Percentiles rank a stretch among this genome's conserved stretches.
Evolutionary conservation across 2,113 vertebrate genomes (phyloP).

Genomic region (Cyprinodon tularosa): DNA sequence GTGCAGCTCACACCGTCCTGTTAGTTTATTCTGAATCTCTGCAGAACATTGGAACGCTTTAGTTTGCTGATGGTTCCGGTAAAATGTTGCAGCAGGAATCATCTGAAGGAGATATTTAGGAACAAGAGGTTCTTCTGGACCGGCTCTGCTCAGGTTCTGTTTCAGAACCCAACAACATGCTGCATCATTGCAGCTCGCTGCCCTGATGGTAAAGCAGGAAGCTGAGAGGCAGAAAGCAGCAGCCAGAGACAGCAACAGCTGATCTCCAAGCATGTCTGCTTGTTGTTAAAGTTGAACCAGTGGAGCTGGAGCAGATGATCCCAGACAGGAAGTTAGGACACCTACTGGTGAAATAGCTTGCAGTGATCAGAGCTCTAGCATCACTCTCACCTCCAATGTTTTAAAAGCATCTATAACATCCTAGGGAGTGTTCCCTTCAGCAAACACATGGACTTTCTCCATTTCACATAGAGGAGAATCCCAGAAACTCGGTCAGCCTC

Average conservation of each 20-base stretch:
- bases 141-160: constrained; percentile 29
- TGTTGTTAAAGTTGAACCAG: neutral
- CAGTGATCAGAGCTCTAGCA: constrained; percentile 3
- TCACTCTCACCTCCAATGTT: constrained; percentile 1
- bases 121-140: constrained; percentile 23
- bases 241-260: constrained; percentile 54
- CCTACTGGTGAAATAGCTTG: neutral
- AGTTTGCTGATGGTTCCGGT: constrained; percentile 31
- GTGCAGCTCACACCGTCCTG: constrained; percentile 8
- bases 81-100: constrained; percentile 12
- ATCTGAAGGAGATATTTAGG: constrained; percentile 26
- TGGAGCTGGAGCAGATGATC: neutral
- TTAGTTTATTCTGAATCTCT: constrained; percentile 12
- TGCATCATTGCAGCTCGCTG: constrained; percentile 24
- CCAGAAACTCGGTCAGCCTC: constrained; percentile 54
- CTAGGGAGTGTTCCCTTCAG: constrained; percentile 37
- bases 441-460: constrained; percentile 52
- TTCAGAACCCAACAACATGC: constrained; percentile 28
- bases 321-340: neutral
- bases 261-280: constrained; percentile 71
- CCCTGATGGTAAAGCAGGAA: constrained; percentile 60
- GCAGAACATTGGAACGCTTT: constrained; percentile 19
- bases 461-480: constrained; percentile 66
- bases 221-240: constrained; percentile 50
- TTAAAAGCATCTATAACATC: constrained; percentile 42